Evolutionary conservation across 2,888 invertebrate species (phyloP).

Genomic region (Melanchra persicariae): DNA sequence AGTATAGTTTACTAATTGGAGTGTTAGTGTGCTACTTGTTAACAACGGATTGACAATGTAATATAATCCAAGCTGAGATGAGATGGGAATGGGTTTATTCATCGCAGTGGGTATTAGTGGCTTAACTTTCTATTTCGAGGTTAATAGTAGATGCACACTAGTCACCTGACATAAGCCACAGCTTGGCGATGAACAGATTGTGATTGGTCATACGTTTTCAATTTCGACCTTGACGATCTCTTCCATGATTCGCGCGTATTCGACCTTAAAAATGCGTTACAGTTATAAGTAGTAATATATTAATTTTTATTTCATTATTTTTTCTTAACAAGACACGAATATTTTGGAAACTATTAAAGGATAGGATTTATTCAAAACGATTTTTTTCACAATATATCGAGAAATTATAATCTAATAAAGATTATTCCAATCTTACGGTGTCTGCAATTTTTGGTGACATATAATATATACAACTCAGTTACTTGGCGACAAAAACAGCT

Average conservation of each 20-base stretch:
- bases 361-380: too few relatives aligned
- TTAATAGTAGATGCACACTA: background rate
- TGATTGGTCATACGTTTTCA: background rate
- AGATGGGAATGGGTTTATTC: background rate
- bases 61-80: constrained; percentile 7
- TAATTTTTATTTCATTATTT: too few relatives aligned
- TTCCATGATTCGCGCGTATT: background rate
- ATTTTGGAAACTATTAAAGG: too few relatives aligned
- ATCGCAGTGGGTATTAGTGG: background rate
- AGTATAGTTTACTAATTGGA: constrained; percentile 50
- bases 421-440: too few relatives aligned
- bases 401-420: too few relatives aligned
- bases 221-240: background rate
- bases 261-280: too few relatives aligned
- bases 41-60: constrained; percentile 30
- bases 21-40: constrained; percentile 46
- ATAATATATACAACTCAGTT: too few relatives aligned
- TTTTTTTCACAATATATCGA: too few relatives aligned
- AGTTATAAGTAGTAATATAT: too few relatives aligned
- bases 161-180: background rate
- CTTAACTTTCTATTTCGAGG: background rate
- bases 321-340: too few relatives aligned
- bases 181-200: background rate
- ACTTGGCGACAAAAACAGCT: too few relatives aligned
- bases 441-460: too few relatives aligned